Percentiles rank a stretch among this genome's conserved stretches.
These are phyloP conservation scores for Cryptus viduatorius DNA, from an alignment of 2,888 invertebrate genomes.

Conservation along the genomic window DNA sequence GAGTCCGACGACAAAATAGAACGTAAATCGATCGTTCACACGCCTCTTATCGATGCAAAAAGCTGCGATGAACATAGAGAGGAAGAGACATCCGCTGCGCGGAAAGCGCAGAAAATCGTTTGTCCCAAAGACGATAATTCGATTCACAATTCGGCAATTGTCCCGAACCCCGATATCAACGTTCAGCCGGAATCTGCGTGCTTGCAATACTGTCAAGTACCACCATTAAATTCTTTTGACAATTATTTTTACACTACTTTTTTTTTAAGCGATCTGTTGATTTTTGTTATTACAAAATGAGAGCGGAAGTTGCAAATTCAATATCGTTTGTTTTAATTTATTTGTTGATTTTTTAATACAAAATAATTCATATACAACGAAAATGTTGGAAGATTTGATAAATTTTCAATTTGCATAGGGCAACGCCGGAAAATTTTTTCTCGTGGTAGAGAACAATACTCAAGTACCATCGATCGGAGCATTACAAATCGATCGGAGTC, in stretches of 20 bases:
- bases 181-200: constrained; percentile 46
- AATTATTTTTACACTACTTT: neutral
- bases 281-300: too few species aligned
- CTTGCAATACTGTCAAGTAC: constrained; percentile 62
- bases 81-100: neutral
- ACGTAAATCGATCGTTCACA: neutral
- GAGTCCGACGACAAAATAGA: neutral
- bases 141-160: constrained; percentile 20
- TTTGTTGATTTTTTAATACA: neutral
- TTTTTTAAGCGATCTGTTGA: too few species aligned
- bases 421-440: constrained; percentile 70
- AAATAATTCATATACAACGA: neutral
- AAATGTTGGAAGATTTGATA: neutral
- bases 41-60: constrained; percentile 1
- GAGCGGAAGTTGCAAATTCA: too few species aligned
- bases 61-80: neutral
- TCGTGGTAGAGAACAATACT: constrained; percentile 72
- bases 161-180: constrained; percentile 31
- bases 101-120: constrained; percentile 11
- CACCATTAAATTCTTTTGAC: constrained; percentile 16
- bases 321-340: neutral
- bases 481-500: constrained; percentile 65
- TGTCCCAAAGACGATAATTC: constrained; percentile 24
- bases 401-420: constrained; percentile 58
- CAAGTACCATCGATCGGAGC: constrained; percentile 63